Conservation (phyloP, 2,113 vertebrate genomes). For the Crotalus helleri region DNA sequence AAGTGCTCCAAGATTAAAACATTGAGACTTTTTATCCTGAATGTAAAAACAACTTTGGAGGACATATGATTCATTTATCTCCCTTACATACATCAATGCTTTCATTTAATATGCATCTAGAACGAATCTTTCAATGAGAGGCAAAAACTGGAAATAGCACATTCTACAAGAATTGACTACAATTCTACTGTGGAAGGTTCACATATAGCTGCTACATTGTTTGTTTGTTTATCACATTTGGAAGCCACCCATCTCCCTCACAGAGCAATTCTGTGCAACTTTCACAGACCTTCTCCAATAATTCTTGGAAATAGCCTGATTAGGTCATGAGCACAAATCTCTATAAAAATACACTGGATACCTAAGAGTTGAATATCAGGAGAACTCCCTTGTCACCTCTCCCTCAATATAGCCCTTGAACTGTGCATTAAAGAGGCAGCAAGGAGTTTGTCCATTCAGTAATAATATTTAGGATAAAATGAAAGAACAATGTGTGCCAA, state of each 20-base stretch:
- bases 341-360: not conserved
- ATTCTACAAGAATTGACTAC: not conserved
- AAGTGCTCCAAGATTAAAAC: not conserved
- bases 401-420: not conserved
- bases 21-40: not conserved
- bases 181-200: not conserved
- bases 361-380: not conserved
- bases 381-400: not conserved
- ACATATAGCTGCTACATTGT: not conserved
- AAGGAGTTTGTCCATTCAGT: not conserved
- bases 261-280: not conserved
- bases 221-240: not conserved
- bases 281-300: not conserved
- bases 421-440: not conserved
- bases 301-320: not conserved
- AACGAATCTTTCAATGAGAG: not conserved
- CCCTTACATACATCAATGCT: not conserved
- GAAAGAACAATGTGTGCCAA: not conserved
- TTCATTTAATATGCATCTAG: not conserved
- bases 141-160: not conserved
- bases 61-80: not conserved
- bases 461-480: not conserved
- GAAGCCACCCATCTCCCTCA: not conserved
- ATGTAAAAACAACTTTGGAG: not conserved
- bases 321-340: not conserved